Conservation (phyloP, 2,113 vertebrate species). For the Embiotoca jacksoni region DNA sequence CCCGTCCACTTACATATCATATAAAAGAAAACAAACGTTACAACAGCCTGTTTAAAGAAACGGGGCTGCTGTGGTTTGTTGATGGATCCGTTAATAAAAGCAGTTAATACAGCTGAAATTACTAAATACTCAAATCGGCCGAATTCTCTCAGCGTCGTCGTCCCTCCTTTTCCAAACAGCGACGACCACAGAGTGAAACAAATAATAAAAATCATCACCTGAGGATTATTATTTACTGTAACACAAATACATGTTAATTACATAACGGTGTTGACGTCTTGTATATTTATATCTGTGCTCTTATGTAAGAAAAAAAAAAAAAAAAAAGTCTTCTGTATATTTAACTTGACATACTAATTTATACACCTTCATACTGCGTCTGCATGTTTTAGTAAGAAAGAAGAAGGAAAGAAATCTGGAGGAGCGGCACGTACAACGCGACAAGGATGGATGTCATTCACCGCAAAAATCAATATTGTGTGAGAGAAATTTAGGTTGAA, state of each 20-base stretch:
- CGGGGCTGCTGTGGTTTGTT: slow-evolving; percentile 27
- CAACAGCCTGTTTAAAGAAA: slow-evolving; percentile 43
- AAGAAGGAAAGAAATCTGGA: neutral
- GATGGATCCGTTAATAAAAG: slow-evolving; percentile 28
- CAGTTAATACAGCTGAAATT: slow-evolving; percentile 18
- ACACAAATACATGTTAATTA: slow-evolving; percentile 22
- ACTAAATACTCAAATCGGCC: slow-evolving; percentile 15
- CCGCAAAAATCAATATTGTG: neutral
- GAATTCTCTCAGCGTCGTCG: neutral
- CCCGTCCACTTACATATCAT: slow-evolving; percentile 25
- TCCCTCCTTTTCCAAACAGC: too few relatives aligned
- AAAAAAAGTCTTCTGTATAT: neutral
- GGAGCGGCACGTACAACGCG: neutral
- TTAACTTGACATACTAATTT: slow-evolving; percentile 6
- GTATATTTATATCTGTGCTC: neutral
- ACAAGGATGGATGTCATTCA: neutral
- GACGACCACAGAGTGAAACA: neutral
- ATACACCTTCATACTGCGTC: neutral
- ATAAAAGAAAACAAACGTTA: slow-evolving; percentile 55
- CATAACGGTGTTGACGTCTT: slow-evolving; percentile 16
- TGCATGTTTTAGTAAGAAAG: neutral
- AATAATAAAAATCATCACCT: neutral
- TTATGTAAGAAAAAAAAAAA: neutral
- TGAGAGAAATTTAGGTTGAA: neutral
- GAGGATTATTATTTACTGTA: neutral